These are phyloP conservation scores for Rhagoletis zephyria DNA, from an alignment of 1,140 invertebrate genomes.

Conservation along the genomic window DNA sequence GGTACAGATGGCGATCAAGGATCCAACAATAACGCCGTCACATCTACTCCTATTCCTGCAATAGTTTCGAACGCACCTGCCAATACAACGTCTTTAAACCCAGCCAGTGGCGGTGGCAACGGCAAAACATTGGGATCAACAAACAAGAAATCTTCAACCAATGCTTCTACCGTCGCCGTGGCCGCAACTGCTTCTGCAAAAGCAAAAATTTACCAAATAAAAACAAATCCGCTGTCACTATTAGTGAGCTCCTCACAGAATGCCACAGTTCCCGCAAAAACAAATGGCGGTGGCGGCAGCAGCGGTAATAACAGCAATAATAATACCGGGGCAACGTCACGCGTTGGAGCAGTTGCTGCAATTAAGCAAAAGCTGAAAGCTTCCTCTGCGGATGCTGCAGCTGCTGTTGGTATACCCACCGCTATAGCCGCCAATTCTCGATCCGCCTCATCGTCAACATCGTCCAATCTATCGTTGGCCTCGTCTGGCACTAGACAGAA, in stretches of 20 bases:
- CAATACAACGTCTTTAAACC: slow-evolving; percentile 65
- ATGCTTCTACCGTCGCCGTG: slow-evolving; percentile 40
- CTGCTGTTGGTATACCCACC: slow-evolving; percentile 17
- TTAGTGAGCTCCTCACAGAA: slow-evolving; percentile 54
- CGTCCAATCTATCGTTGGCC: slow-evolving; percentile 67
- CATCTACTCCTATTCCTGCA: slow-evolving; percentile 58
- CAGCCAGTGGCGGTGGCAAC: slow-evolving; percentile 60
- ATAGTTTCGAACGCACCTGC: slow-evolving; percentile 62
- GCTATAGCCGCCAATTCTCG: slow-evolving; percentile 60
- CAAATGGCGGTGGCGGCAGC: slow-evolving; percentile 55
- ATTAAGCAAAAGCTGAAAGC: slow-evolving; percentile 69
- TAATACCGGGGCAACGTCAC: slow-evolving; percentile 60
- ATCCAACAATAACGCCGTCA: slow-evolving; percentile 53
- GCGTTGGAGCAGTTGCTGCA: slow-evolving; percentile 61
- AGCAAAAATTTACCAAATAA: slow-evolving; percentile 52
- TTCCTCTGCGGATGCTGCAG: slow-evolving; percentile 57
- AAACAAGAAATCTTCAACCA: slow-evolving; percentile 22
- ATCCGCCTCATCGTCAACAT: slow-evolving; percentile 65
- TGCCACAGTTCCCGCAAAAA: slow-evolving; percentile 47
- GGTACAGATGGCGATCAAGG: slow-evolving; percentile 58
- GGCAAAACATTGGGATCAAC: background rate
- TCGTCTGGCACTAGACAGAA: slow-evolving; percentile 63
- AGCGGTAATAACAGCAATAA: slow-evolving; percentile 64
- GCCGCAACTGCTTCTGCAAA: slow-evolving; percentile 50
- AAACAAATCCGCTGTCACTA: slow-evolving; percentile 56